Evolutionary conservation across 2,888 invertebrate genomes (phyloP).

Genomic region (Corbicula japonica): DNA sequence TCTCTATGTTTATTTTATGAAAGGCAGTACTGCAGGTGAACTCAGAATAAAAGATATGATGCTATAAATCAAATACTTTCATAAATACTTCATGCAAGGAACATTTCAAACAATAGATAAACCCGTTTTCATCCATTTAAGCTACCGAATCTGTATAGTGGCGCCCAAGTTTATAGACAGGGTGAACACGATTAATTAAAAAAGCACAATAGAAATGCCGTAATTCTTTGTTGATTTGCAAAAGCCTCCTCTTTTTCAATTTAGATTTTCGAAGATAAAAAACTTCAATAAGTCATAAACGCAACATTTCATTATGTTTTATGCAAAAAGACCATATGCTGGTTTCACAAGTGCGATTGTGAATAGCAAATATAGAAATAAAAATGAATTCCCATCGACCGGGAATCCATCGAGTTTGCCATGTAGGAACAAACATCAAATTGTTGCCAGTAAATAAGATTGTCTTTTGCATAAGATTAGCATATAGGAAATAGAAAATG

Average conservation of each 20-base stretch:
- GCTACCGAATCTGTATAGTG: slow-evolving; percentile 2
- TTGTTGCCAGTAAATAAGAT: no score
- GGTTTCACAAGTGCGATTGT: no score
- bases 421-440: no score
- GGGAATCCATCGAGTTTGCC: no score
- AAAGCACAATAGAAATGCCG: slow-evolving; percentile 20
- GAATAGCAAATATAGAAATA: no score
- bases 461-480: no score
- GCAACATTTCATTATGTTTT: background rate
- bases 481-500: no score
- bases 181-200: slow-evolving; percentile 37
- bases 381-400: no score
- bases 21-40: slow-evolving; percentile 19
- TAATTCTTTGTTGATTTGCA: slow-evolving; percentile 11
- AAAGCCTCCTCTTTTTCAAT: slow-evolving; percentile 3
- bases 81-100: slow-evolving; percentile 4
- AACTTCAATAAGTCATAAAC: slow-evolving; percentile 10
- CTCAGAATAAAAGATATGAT: background rate
- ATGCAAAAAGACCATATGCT: slow-evolving; percentile 4
- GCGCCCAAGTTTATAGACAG: slow-evolving; percentile 17
- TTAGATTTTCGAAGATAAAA: slow-evolving; percentile 17
- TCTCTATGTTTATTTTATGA: no score
- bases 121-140: slow-evolving; percentile 6
- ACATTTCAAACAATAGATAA: slow-evolving; percentile 32
- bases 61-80: slow-evolving; percentile 30